Percentiles rank a stretch among this genome's conserved stretches.
These are phyloP conservation scores for Sebastes vulpes DNA, from an alignment of 2,797 vertebrate genomes.

Conservation along the genomic window DNA sequence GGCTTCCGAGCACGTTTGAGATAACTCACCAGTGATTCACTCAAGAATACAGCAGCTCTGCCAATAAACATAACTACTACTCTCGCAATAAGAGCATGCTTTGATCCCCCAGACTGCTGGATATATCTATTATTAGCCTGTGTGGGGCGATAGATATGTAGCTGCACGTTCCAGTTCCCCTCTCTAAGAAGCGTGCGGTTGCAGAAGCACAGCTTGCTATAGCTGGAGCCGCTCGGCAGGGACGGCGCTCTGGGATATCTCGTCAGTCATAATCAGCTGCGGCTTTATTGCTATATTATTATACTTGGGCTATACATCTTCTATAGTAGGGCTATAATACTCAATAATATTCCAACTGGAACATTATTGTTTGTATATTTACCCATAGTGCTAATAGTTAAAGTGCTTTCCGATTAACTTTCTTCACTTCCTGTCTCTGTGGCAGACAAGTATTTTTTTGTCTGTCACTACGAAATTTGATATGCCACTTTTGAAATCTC, in stretches of 20 bases:
- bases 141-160: not conserved
- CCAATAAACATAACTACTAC: not conserved
- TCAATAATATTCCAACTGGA: too few relatives aligned
- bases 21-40: not conserved
- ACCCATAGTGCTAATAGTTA: too few relatives aligned
- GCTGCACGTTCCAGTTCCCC: constrained; percentile 2
- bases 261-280: not conserved
- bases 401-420: too few relatives aligned
- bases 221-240: not conserved
- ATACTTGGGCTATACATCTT: too few relatives aligned
- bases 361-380: too few relatives aligned
- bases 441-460: too few relatives aligned
- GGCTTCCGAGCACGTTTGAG: not conserved
- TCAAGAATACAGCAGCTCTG: not conserved
- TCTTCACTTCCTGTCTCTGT: too few relatives aligned
- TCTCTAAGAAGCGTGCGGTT: constrained; percentile 7
- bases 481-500: too few relatives aligned
- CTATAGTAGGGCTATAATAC: too few relatives aligned
- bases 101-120: not conserved
- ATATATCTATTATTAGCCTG: constrained; percentile 22
- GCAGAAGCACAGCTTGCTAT: constrained; percentile 17
- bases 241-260: constrained; percentile 27
- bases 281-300: too few relatives aligned
- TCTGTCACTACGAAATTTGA: too few relatives aligned
- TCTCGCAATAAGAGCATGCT: not conserved